Evolutionary conservation across 2,888 invertebrate genomes (phyloP).

Genomic region (Aquatica leii): DNA sequence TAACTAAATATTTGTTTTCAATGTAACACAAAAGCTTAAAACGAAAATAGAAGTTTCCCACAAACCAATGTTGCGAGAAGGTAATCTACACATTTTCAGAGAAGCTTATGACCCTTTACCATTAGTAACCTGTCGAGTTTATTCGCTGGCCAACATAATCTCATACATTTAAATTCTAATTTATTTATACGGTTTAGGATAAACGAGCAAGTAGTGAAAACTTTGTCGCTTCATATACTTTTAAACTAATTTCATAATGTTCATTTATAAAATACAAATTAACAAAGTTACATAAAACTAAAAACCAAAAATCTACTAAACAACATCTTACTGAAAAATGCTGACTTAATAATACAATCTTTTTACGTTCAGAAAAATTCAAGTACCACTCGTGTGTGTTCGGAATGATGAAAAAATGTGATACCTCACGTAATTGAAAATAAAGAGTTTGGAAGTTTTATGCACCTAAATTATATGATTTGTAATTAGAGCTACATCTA

Average conservation of each 20-base stretch:
- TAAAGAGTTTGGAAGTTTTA: no score
- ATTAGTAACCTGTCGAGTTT: constrained; percentile 48
- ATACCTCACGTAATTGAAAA: no score
- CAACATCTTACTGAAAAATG: no score
- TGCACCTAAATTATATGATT: no score
- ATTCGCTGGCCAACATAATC: constrained; percentile 46
- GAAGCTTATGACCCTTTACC: constrained; percentile 41
- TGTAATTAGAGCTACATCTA: no score
- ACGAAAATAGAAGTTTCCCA: constrained; percentile 22
- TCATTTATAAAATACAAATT: not conserved
- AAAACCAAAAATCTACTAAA: no score
- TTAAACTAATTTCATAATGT: not conserved
- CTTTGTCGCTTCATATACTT: not conserved
- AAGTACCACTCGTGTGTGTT: no score
- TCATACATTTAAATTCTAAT: constrained; percentile 51
- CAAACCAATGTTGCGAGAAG: constrained; percentile 20
- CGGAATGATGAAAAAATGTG: no score
- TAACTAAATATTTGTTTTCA: no score
- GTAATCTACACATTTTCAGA: constrained; percentile 35
- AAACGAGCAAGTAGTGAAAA: constrained; percentile 40
- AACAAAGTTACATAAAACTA: no score
- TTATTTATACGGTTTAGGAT: constrained; percentile 47
- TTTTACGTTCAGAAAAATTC: no score
- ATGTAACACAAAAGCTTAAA: constrained; percentile 15
- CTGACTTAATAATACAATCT: no score